phyloP scores from a whole-genome alignment of 2,113 vertebrate species.

The Ivindomyrus marchei region DNA sequence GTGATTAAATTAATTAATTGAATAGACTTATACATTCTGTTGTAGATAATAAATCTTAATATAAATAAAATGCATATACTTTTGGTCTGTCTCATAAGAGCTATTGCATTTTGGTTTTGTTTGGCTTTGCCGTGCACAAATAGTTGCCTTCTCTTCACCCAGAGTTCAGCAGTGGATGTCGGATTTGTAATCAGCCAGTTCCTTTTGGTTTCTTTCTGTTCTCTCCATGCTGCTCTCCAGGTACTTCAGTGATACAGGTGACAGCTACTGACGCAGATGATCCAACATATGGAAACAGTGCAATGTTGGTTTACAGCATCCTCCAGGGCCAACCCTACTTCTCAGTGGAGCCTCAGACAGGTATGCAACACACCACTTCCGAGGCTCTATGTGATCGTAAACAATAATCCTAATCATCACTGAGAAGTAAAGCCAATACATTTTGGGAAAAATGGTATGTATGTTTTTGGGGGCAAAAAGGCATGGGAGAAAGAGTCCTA shows the following conservation, averaged over 20 bases:
- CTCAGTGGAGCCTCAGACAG: slow-evolving; percentile 95
- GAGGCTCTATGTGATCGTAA: neutral
- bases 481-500: neutral
- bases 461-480: neutral
- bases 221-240: slow-evolving; percentile 45
- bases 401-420: neutral
- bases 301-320: slow-evolving; percentile 92
- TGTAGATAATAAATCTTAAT: neutral
- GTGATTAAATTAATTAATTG: neutral
- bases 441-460: neutral
- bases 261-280: slow-evolving; percentile 95
- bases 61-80: neutral
- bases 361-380: slow-evolving; percentile 48
- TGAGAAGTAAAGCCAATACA: neutral
- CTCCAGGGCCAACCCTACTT: slow-evolving; percentile 96
- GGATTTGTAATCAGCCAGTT: neutral
- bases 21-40: neutral
- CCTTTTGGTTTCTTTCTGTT: neutral
- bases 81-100: neutral
- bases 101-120: neutral
- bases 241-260: slow-evolving; percentile 95
- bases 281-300: slow-evolving; percentile 95
- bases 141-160: neutral
- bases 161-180: neutral
- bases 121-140: neutral